A percentile compares a stretch with the other conserved stretches of the same genome.
phyloP scores from a whole-genome alignment of 30 jellyfish, hydroid and myxozoan genomes.

The Hydractinia symbiolongicarpus region DNA sequence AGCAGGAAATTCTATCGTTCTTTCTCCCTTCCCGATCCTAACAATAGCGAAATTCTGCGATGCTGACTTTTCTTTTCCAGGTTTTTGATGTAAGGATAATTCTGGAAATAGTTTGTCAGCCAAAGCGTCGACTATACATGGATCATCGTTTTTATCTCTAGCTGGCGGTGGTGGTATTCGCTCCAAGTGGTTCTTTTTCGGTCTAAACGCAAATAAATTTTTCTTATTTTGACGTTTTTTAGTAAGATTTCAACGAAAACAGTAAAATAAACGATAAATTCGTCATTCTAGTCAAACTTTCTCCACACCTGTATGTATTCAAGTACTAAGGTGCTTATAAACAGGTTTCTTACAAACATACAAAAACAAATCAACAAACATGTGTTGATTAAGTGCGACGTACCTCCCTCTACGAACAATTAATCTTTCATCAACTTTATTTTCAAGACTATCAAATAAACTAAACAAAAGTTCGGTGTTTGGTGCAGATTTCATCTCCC shows the following conservation, averaged over 20 bases:
- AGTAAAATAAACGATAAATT: no score
- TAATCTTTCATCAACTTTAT: constrained; percentile 47
- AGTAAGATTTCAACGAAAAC: no score
- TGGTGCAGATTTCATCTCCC: constrained; percentile 26
- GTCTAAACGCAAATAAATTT: constrained; percentile 36
- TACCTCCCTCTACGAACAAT: constrained; percentile 87
- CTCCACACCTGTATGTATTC: no score
- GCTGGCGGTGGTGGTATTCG: constrained; percentile 33
- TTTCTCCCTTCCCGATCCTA: constrained; percentile 38
- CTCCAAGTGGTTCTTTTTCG: constrained; percentile 47
- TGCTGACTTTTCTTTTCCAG: constrained; percentile 9
- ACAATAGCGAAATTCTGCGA: constrained; percentile 36
- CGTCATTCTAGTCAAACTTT: no score
- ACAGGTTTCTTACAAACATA: no score
- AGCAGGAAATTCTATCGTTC: constrained; percentile 70
- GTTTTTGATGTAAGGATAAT: constrained; percentile 37
- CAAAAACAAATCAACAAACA: no score
- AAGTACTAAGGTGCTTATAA: no score
- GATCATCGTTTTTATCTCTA: constrained; percentile 49
- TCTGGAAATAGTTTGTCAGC: constrained; percentile 75
- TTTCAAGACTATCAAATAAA: constrained; percentile 62
- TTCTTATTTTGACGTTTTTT: no score
- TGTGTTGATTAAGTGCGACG: background rate
- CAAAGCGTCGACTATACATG: constrained; percentile 77
- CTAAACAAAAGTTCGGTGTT: constrained; percentile 70